phyloP scores from a whole-genome alignment of 2,113 vertebrate genomes.

The Oreochromis spilurus region DNA sequence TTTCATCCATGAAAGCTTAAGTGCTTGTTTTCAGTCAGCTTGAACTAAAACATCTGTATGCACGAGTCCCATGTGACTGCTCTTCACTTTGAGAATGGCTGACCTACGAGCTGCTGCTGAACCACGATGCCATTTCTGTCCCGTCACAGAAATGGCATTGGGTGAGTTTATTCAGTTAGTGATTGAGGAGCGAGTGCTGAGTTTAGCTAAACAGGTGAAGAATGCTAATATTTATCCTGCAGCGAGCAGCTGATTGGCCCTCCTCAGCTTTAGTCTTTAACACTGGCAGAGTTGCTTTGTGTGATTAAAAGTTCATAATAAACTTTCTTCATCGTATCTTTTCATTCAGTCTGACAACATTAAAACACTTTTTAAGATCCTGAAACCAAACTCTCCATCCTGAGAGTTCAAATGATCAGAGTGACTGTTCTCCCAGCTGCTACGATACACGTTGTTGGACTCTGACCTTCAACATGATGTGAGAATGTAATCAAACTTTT shows the following conservation, averaged over 20 bases:
- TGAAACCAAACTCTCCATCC: neutral
- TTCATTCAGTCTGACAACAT: neutral
- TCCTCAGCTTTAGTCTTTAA: neutral
- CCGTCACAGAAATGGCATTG: neutral
- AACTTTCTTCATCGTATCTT: neutral
- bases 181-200: neutral
- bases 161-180: neutral
- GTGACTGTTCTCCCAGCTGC: neutral
- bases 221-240: neutral
- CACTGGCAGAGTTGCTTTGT: neutral
- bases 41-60: constrained; percentile 35
- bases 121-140: neutral
- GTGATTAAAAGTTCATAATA: neutral
- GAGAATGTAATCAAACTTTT: neutral
- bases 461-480: neutral
- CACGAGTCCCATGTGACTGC: neutral
- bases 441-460: neutral
- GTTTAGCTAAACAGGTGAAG: neutral
- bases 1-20: constrained; percentile 36
- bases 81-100: neutral
- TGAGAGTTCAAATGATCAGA: neutral
- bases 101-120: neutral
- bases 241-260: neutral
- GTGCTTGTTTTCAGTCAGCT: constrained; percentile 44
- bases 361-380: neutral